Conservation (phyloP, 2,888 invertebrate species). For the Parnassius apollo region DNA sequence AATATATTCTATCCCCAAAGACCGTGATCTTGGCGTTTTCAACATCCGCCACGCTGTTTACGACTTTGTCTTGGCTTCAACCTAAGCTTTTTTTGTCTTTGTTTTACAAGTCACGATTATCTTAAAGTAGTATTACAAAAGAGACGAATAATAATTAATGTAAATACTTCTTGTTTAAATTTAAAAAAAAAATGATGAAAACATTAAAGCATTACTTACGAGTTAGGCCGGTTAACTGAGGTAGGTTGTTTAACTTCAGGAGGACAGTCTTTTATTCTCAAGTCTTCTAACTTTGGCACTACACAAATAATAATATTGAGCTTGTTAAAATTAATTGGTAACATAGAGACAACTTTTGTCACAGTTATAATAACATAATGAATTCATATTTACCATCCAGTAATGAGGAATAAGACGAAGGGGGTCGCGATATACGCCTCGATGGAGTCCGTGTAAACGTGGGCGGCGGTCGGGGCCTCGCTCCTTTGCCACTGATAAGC, state of each 20-base stretch:
- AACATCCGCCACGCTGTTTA: too few relatives aligned
- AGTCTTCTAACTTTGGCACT: slow-evolving; percentile 78
- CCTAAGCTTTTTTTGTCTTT: too few relatives aligned
- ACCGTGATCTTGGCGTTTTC: too few relatives aligned
- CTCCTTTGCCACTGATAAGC: slow-evolving; percentile 79
- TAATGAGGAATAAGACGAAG: slow-evolving; percentile 61
- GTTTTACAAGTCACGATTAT: too few relatives aligned
- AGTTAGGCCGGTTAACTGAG: slow-evolving; percentile 74
- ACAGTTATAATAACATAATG: slow-evolving; percentile 8
- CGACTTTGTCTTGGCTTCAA: too few relatives aligned
- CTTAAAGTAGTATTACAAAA: neutral
- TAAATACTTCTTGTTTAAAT: neutral
- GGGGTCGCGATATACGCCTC: slow-evolving; percentile 85
- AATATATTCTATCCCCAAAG: too few relatives aligned
- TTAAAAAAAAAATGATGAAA: slow-evolving; percentile 5
- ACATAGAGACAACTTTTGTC: neutral
- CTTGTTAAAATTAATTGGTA: slow-evolving; percentile 8
- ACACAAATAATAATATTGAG: slow-evolving; percentile 37
- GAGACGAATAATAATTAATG: neutral
- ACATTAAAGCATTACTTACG: slow-evolving; percentile 57
- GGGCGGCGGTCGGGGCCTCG: slow-evolving; percentile 83
- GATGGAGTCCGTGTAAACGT: slow-evolving; percentile 90
- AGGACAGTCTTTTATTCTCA: slow-evolving; percentile 78
- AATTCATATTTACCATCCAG: slow-evolving; percentile 60
- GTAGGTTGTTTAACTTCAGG: slow-evolving; percentile 78